Evolutionary conservation across 1,140 invertebrate species (phyloP).

Genomic region (Babylonia areolata): DNA sequence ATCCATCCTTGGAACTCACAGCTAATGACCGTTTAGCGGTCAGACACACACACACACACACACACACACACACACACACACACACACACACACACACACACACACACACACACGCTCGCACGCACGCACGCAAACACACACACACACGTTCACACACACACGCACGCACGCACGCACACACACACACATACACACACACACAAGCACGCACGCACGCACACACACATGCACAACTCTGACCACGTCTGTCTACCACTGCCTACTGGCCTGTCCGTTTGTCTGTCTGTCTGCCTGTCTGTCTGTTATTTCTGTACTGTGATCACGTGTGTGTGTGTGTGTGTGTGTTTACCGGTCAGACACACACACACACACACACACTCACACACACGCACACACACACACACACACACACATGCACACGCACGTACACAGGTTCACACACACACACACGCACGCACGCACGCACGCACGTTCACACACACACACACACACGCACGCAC

Average conservation of each 20-base stretch:
- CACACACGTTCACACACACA: neutral
- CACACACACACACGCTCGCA: neutral
- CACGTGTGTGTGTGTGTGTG: too few species aligned
- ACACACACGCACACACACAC: neutral
- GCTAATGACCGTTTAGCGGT: too few species aligned
- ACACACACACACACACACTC: too few species aligned
- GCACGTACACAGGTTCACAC: neutral
- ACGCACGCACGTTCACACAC: constrained; percentile 27
- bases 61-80: too few species aligned
- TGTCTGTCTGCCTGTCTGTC: too few species aligned
- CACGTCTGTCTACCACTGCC: too few species aligned
- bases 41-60: too few species aligned
- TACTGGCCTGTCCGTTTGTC: too few species aligned
- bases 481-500: constrained; percentile 27
- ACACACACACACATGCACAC: constrained; percentile 15
- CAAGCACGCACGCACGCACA: neutral
- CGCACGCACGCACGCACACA: neutral
- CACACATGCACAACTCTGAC: constrained; percentile 30
- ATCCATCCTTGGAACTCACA: too few species aligned
- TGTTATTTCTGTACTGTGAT: too few species aligned
- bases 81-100: neutral
- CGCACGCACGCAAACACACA: too few species aligned
- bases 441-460: constrained; percentile 5
- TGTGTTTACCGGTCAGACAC: too few species aligned
- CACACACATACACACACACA: neutral